These are phyloP conservation scores for Spinus pinus DNA, from an alignment of 2,797 vertebrate genomes.

Conservation along the genomic window DNA sequence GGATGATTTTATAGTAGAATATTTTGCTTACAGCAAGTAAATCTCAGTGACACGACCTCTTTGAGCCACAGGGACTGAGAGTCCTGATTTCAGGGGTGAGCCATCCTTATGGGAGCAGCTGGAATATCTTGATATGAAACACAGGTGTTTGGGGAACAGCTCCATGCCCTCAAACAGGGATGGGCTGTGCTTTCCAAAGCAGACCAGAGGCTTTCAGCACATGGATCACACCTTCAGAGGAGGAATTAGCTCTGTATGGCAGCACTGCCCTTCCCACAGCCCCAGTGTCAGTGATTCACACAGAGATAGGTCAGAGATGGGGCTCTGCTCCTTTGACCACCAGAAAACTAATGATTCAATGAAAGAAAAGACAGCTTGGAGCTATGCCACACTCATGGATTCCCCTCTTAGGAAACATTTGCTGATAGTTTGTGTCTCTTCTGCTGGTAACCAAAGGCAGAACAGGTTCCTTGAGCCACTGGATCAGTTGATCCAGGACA, in stretches of 20 bases:
- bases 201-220: background rate
- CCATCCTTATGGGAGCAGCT: background rate
- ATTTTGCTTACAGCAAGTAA: background rate
- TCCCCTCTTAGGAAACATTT: background rate
- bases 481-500: background rate
- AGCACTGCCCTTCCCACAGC: background rate
- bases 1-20: background rate
- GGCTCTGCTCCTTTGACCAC: background rate
- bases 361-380: background rate
- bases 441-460: background rate
- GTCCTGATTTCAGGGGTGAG: background rate
- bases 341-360: fast-evolving
- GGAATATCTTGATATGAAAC: fast-evolving
- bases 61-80: background rate
- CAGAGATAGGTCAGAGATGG: fast-evolving
- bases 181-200: background rate
- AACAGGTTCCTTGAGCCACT: background rate
- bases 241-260: background rate
- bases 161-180: background rate
- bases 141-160: background rate
- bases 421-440: background rate
- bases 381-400: background rate
- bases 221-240: background rate
- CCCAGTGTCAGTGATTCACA: fast-evolving
- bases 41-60: background rate